Evolutionary conservation across 92 coral and sea anemone genomes (phyloP).

Genomic region (Palythoa heliodiscus): DNA sequence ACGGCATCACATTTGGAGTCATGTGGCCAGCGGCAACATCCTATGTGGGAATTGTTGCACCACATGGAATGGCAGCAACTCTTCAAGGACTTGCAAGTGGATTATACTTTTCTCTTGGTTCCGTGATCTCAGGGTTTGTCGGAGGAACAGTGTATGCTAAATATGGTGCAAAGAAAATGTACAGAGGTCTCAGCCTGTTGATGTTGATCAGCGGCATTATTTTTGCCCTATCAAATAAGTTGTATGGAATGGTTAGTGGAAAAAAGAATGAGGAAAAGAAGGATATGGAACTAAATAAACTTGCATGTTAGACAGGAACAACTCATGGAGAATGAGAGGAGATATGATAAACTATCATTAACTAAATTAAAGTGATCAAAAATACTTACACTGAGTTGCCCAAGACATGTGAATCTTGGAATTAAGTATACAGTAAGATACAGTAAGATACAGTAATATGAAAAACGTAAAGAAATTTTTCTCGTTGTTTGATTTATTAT

Average conservation of each 20-base stretch:
- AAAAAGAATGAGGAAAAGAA: background rate
- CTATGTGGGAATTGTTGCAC: constrained; percentile 56
- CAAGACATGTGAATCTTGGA: too few relatives aligned
- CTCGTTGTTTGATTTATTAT: too few relatives aligned
- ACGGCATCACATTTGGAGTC: constrained; percentile 61
- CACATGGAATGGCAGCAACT: constrained; percentile 60
- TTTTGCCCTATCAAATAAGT: constrained; percentile 49
- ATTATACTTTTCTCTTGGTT: constrained; percentile 52
- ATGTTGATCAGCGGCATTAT: constrained; percentile 40
- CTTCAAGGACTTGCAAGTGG: constrained; percentile 53
- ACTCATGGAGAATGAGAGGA: too few relatives aligned
- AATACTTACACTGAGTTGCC: too few relatives aligned
- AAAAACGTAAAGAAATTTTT: too few relatives aligned
- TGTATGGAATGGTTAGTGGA: background rate
- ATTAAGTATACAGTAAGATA: too few relatives aligned
- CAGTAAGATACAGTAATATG: too few relatives aligned
- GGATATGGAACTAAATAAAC: background rate
- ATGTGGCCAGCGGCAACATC: constrained; percentile 66
- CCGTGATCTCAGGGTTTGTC: constrained; percentile 52
- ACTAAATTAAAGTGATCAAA: too few relatives aligned
- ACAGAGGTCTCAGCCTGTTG: constrained; percentile 53
- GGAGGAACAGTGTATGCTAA: constrained; percentile 53
- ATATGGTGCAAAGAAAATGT: constrained; percentile 55
- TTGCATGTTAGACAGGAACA: background rate
- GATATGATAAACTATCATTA: too few relatives aligned